Evolutionary conservation across 2,797 vertebrate species (phyloP).

Genomic region (Alexandromys oeconomus): DNA sequence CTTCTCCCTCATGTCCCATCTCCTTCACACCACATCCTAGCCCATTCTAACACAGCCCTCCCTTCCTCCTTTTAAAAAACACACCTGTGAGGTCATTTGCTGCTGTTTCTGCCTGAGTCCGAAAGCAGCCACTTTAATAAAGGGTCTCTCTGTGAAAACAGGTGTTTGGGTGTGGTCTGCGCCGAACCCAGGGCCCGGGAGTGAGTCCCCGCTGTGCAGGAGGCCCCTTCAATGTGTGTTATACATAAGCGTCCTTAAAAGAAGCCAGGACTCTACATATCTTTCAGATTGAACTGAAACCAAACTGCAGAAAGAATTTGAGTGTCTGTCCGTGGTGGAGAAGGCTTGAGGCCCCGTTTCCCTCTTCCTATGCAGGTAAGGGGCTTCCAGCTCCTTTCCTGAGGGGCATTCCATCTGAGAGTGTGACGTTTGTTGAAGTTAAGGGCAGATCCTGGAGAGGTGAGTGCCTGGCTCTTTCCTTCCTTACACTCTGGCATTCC

Average conservation of each 20-base stretch:
- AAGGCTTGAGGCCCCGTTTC: slow-evolving; percentile 3
- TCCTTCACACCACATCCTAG: neutral
- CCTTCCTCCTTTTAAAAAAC: neutral
- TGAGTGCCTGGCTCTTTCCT: slow-evolving; percentile 33
- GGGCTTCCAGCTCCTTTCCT: neutral
- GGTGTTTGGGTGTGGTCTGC: neutral
- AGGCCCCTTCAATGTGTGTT: neutral
- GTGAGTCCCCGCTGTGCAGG: neutral
- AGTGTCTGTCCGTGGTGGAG: slow-evolving; percentile 9
- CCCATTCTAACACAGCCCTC: neutral
- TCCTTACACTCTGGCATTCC: neutral
- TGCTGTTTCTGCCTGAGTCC: neutral
- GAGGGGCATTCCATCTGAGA: slow-evolving; percentile 37
- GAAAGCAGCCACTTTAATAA: neutral
- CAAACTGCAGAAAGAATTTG: slow-evolving; percentile 26
- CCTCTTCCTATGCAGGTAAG: slow-evolving; percentile 16
- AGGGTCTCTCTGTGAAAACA: neutral
- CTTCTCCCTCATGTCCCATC: neutral
- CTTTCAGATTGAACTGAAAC: slow-evolving; percentile 15
- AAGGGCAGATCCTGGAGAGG: slow-evolving; percentile 30
- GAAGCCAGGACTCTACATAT: neutral
- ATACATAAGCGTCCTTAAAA: neutral
- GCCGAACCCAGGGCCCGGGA: neutral
- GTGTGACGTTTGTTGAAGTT: slow-evolving; percentile 47
- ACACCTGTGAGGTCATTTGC: neutral